These are phyloP conservation scores for Brachionus plicatilis DNA, from an alignment of 1,140 invertebrate species.

Conservation along the genomic window DNA sequence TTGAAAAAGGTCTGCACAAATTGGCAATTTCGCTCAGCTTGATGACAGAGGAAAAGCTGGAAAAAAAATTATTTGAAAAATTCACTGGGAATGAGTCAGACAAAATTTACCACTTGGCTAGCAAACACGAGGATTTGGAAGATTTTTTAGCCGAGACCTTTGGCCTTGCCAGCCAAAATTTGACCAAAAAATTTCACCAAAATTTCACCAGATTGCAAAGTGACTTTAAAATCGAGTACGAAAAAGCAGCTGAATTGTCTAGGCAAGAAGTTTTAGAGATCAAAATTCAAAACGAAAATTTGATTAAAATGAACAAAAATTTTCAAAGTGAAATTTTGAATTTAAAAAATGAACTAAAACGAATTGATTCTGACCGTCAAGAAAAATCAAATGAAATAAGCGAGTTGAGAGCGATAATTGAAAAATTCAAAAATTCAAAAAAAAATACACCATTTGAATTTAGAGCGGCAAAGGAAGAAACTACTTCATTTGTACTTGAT, in stretches of 20 bases:
- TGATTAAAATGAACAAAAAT: background rate
- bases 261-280: background rate
- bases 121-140: background rate
- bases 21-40: background rate
- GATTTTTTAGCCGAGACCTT: background rate
- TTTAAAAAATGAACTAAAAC: background rate
- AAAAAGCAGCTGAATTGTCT: background rate
- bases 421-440: background rate
- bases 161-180: background rate
- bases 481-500: background rate
- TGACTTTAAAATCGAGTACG: background rate
- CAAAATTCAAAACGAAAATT: conserved; percentile 6
- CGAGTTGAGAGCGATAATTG: background rate
- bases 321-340: background rate
- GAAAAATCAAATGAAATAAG: background rate
- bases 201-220: background rate
- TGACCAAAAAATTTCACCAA: background rate
- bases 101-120: background rate
- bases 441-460: background rate
- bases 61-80: background rate
- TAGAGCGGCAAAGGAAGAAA: background rate
- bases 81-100: background rate
- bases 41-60: background rate
- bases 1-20: background rate
- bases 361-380: background rate